Evolutionary conservation across 2,888 invertebrate species (phyloP), one percentile per base, ranked within the genome.

Genomic region (Helleia helle): DNA sequence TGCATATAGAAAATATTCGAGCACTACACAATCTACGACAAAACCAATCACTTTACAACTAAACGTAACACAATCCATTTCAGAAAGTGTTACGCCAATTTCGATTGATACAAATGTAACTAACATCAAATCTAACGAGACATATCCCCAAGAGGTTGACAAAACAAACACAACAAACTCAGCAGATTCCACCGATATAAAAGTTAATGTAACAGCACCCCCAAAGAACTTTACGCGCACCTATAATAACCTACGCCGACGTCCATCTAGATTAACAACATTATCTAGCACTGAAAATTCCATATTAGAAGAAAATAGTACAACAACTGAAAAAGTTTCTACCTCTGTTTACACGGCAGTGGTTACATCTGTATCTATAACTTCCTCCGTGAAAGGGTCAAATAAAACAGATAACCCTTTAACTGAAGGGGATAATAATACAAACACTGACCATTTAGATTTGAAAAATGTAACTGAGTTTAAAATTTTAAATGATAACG

Each of bases 311-410:
- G 38, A 43, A 40, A 48, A 64, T 4, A 81, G 81, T 55, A 53
- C 71, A 18, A 80, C 81, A 1, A 84, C 85, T 26, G 76, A 81
- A 55, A 79, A 80, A 52, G 65, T 71, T 26, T 70, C 86, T 4
- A 81, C 85, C n/a, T 71, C 84, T 27, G 77, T 86, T 4, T 85
- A 84, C 42, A 86, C 86, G 4, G 86, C 86, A 2, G 86, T 86
- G 26, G 86, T 86, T 0, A 86, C 86, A 18, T 86, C 86, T 27
- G 74, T 86, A 11, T 86, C 86, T 4, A 81, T 86, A 48, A 86
- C 86, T 15, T 86, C 86, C 2, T 85, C 86, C 14, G 75, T 84
- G 58, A 85, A 84, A 64, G 81, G 73, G 4, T 69, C 67, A 43
- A 86, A 85, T 49, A 81, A 71, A 61, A 83, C 83, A 8, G 84